Evolutionary conservation across 2,797 vertebrate genomes (phyloP).

Genomic region (Darevskia mixta): DNA sequence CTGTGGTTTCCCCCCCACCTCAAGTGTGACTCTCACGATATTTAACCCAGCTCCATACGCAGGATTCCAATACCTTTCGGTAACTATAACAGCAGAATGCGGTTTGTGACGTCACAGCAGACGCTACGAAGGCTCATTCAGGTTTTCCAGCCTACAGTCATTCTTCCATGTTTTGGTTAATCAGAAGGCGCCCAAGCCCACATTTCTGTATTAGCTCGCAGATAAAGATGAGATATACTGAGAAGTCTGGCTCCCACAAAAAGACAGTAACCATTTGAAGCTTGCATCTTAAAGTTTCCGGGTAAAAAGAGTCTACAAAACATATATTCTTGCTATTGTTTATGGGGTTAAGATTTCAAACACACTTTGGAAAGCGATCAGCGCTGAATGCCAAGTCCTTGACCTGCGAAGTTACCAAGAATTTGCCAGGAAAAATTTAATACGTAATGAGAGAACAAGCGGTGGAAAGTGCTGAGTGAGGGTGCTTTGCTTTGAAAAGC

Average conservation of each 20-base stretch:
- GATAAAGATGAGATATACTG: not conserved
- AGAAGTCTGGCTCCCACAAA: not conserved
- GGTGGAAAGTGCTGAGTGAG: slow-evolving; percentile 65
- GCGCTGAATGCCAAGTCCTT: slow-evolving; percentile 47
- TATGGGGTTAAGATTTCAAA: slow-evolving; percentile 44
- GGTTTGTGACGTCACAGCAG: slow-evolving; percentile 68
- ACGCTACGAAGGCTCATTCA: slow-evolving; percentile 33
- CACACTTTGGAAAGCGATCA: slow-evolving; percentile 61
- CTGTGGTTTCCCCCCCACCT: slow-evolving; percentile 20
- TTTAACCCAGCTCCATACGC: slow-evolving; percentile 18
- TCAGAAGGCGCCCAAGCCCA: not conserved
- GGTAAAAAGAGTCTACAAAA: not conserved
- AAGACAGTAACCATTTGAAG: not conserved
- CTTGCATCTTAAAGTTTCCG: not conserved
- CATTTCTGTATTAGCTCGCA: not conserved
- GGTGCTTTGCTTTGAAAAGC: slow-evolving; percentile 48
- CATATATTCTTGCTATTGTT: slow-evolving; percentile 37
- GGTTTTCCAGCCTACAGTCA: not conserved
- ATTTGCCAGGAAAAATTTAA: slow-evolving; percentile 61
- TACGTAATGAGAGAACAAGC: slow-evolving; percentile 59
- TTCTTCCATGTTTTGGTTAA: not conserved
- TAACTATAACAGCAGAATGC: slow-evolving; percentile 67
- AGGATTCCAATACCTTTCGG: slow-evolving; percentile 56
- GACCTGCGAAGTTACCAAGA: slow-evolving; percentile 63
- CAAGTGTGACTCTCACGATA: slow-evolving; percentile 9